phyloP scores from a whole-genome alignment of 2,888 invertebrate species.

The Sialis lutaria region DNA sequence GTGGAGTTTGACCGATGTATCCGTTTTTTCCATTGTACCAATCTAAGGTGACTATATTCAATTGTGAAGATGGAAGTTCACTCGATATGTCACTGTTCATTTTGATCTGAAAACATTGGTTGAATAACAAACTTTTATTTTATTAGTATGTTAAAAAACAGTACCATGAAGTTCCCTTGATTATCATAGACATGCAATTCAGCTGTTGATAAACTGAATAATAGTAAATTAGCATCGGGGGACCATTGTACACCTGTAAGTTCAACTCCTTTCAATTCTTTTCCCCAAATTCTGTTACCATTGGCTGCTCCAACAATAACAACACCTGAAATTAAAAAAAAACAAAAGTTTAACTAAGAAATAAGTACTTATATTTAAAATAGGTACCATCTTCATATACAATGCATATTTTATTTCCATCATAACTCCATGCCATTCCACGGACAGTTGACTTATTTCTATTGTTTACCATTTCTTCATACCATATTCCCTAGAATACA shows the following conservation, averaged over 20 bases:
- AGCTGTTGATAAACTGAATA: slow-evolving; percentile 81
- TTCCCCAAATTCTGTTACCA: slow-evolving; percentile 96
- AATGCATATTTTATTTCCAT: slow-evolving; percentile 95
- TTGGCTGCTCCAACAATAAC: slow-evolving; percentile 94
- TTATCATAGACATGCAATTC: slow-evolving; percentile 92
- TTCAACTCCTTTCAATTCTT: slow-evolving; percentile 76
- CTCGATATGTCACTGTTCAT: no score
- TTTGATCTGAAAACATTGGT: neutral
- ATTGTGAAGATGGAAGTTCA: neutral
- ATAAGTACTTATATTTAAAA: slow-evolving; percentile 10
- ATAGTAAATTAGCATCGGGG: slow-evolving; percentile 74
- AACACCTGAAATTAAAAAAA: slow-evolving; percentile 39
- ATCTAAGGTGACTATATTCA: slow-evolving; percentile 49
- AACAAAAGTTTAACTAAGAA: neutral
- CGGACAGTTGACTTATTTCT: slow-evolving; percentile 92
- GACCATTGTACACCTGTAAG: slow-evolving; percentile 90
- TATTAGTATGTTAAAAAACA: slow-evolving; percentile 12
- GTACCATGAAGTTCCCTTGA: slow-evolving; percentile 62
- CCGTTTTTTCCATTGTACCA: slow-evolving; percentile 77
- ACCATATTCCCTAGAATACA: slow-evolving; percentile 67
- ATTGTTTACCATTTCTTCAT: slow-evolving; percentile 99
- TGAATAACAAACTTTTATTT: neutral
- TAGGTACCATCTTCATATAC: slow-evolving; percentile 88
- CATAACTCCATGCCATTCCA: slow-evolving; percentile 95
- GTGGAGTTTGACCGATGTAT: slow-evolving; percentile 44